phyloP scores from a whole-genome alignment of 2,888 invertebrate species.

The Notodonta ziczac region DNA sequence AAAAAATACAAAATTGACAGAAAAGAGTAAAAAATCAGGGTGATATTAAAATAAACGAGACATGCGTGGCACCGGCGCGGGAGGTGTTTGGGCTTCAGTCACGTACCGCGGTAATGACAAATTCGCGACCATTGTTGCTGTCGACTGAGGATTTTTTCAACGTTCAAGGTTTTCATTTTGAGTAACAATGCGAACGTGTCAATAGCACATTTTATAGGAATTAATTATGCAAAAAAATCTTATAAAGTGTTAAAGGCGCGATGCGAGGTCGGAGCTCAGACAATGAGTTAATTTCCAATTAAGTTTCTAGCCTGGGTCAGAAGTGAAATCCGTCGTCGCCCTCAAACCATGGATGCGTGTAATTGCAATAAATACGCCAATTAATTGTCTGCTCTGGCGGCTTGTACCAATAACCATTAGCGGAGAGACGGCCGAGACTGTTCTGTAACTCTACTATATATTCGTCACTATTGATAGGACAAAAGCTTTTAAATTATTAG shows the following conservation, averaged over 20 bases:
- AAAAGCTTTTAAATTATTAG: too few relatives aligned
- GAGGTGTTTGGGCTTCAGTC: slow-evolving; percentile 73
- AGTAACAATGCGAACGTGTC: slow-evolving; percentile 75
- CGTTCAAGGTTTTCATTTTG: slow-evolving; percentile 70
- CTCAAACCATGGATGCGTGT: slow-evolving; percentile 80
- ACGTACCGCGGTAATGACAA: slow-evolving; percentile 78
- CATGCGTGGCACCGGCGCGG: slow-evolving; percentile 56
- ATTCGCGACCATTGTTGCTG: slow-evolving; percentile 75
- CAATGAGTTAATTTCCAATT: slow-evolving; percentile 68
- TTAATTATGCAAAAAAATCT: slow-evolving; percentile 68
- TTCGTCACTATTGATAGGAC: too few relatives aligned
- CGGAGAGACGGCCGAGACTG: background rate
- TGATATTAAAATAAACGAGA: slow-evolving; percentile 75
- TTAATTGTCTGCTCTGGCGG: slow-evolving; percentile 45
- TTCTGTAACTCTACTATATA: background rate
- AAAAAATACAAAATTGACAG: slow-evolving; percentile 60
- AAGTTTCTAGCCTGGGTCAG: slow-evolving; percentile 70
- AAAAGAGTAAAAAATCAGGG: slow-evolving; percentile 72
- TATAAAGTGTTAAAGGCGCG: slow-evolving; percentile 43
- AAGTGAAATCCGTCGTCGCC: slow-evolving; percentile 76
- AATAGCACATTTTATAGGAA: slow-evolving; percentile 67
- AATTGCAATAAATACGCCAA: slow-evolving; percentile 76
- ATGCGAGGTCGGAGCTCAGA: slow-evolving; percentile 54
- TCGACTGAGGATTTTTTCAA: slow-evolving; percentile 69
- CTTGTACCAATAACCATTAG: background rate